A percentile compares a stretch with the other conserved stretches of the same genome.
These are phyloP conservation scores for Leptosomus discolor DNA, from an alignment of 2,113 vertebrate species.

Conservation along the genomic window DNA sequence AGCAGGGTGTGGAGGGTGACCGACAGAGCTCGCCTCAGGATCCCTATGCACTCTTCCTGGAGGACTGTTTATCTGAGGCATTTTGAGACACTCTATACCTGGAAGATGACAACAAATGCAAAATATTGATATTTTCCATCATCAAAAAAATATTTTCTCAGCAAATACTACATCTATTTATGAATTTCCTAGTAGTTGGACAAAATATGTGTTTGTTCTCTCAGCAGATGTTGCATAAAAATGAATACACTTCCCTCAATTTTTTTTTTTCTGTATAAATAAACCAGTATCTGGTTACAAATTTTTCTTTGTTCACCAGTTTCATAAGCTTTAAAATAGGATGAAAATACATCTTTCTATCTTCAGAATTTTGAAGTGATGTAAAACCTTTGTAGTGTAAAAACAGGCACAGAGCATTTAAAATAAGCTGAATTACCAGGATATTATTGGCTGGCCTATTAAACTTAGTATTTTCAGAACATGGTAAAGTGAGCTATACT, in stretches of 20 bases:
- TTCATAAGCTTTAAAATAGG: not conserved
- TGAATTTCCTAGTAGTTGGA: not conserved
- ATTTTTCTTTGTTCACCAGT: not conserved
- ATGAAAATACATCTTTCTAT: not conserved
- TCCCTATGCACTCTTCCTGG: not conserved
- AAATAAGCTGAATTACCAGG: not conserved
- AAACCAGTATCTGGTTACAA: not conserved
- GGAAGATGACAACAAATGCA: not conserved
- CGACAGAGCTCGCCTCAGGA: fast-evolving
- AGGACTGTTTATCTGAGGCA: not conserved
- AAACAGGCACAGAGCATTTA: not conserved
- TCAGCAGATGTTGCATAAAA: not conserved
- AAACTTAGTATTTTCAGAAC: not conserved
- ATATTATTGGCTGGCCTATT: not conserved
- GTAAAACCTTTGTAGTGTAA: not conserved
- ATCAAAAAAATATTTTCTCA: not conserved
- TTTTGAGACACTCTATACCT: not conserved
- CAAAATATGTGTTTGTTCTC: not conserved
- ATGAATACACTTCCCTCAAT: not conserved
- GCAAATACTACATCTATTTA: not conserved
- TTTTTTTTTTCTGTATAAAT: not conserved
- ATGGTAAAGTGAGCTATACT: not conserved
- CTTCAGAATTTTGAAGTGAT: not conserved
- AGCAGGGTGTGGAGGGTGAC: not conserved
- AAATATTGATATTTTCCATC: not conserved